Evolutionary conservation across 2,888 invertebrate species (phyloP).

Genomic region (Micoletzkya japonica): DNA sequence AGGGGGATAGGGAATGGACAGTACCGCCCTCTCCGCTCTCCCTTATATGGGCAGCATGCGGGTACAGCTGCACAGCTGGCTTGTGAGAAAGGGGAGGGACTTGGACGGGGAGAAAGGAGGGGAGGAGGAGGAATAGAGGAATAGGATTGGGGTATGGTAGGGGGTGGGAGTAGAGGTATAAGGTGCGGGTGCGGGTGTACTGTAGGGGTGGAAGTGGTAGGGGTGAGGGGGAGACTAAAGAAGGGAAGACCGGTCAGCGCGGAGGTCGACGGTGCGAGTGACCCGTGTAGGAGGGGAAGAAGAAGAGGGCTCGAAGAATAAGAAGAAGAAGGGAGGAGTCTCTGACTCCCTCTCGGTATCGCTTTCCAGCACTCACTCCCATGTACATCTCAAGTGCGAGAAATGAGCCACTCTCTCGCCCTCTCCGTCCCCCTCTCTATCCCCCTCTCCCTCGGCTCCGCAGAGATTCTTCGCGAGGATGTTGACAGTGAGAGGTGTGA

Average conservation of each 20-base stretch:
- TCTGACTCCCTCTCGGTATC: constrained; percentile 22
- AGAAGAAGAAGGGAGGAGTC: constrained; percentile 10
- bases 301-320: constrained; percentile 4
- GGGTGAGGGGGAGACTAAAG: neutral
- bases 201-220: neutral
- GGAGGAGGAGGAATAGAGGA: constrained; percentile 2
- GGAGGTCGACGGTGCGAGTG: neutral
- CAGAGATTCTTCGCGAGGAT: neutral
- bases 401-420: neutral
- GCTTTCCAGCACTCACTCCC: constrained; percentile 27
- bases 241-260: neutral
- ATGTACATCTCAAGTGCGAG: too few relatives aligned
- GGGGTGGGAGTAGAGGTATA: neutral
- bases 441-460: neutral
- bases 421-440: too few relatives aligned
- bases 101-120: neutral
- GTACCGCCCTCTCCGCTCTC: constrained; percentile 14
- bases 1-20: neutral
- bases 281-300: neutral
- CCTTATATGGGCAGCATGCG: constrained; percentile 15
- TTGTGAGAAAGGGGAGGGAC: neutral
- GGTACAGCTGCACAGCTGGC: constrained; percentile 15
- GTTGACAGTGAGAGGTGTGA: neutral
- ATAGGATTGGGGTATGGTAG: neutral
- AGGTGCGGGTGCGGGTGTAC: neutral